A percentile compares a stretch with the other conserved stretches of the same genome.
phyloP scores from a whole-genome alignment of 35 echinoderm and acorn worm genomes.

The Lytechinus pictus region DNA sequence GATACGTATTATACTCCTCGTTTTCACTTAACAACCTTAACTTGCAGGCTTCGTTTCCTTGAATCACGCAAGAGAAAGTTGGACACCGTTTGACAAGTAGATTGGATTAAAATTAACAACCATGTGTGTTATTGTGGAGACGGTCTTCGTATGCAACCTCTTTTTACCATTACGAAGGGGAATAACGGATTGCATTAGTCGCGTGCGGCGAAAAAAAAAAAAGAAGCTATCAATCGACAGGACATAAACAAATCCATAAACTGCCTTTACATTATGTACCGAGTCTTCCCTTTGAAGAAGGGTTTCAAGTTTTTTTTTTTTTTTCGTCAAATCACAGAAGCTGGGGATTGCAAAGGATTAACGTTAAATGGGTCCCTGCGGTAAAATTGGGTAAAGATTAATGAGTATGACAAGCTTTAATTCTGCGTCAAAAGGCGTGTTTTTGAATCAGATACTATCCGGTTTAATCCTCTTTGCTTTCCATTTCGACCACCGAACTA shows the following conservation, averaged over 20 bases:
- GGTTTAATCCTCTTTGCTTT: neutral
- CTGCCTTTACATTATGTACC: neutral
- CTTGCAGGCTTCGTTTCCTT: neutral
- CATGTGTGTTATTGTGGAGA: neutral
- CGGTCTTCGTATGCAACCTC: neutral
- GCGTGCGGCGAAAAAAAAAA: neutral
- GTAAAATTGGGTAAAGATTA: neutral
- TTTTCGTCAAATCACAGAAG: neutral
- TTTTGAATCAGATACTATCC: neutral
- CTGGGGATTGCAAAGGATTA: neutral
- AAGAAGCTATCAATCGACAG: neutral
- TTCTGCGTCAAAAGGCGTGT: neutral
- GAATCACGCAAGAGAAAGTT: neutral
- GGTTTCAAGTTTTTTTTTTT: neutral
- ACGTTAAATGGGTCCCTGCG: neutral
- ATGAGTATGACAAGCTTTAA: conserved; percentile 13
- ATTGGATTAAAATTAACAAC: conserved; percentile 1
- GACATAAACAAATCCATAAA: neutral
- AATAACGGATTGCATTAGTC: neutral
- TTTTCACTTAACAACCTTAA: neutral
- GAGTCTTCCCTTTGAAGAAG: no score
- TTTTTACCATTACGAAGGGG: neutral
- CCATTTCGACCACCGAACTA: neutral
- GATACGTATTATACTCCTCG: no score
- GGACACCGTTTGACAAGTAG: neutral